phyloP scores from a whole-genome alignment of 1,140 invertebrate species.

The Panagrolaimus sp. region DNA sequence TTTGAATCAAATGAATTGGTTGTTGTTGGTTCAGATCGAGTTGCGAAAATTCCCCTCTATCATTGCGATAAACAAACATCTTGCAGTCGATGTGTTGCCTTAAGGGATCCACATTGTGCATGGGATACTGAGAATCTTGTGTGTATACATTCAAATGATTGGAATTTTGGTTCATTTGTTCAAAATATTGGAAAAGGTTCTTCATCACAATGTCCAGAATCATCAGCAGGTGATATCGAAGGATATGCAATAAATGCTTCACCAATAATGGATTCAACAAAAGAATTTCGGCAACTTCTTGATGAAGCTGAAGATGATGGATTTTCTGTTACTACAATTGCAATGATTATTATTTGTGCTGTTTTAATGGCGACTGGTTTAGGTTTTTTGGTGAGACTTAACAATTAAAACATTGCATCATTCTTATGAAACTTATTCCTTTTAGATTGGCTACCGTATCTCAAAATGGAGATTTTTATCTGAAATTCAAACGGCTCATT shows the following conservation, averaged over 20 bases:
- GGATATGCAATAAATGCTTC: background rate
- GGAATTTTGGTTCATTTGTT: conserved; percentile 17
- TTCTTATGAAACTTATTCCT: background rate
- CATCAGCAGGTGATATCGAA: conserved; percentile 17
- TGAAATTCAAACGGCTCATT: conserved; percentile 25
- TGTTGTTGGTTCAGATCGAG: conserved; percentile 77
- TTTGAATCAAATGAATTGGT: conserved; percentile 75
- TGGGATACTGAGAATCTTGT: conserved; percentile 65
- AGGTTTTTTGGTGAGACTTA: conserved; percentile 40
- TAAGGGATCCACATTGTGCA: conserved; percentile 94
- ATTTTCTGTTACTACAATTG: conserved; percentile 20
- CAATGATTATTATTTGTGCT: conserved; percentile 31
- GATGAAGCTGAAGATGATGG: background rate
- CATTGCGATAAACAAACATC: conserved; percentile 66
- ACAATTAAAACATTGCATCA: no score
- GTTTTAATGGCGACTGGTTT: conserved; percentile 33
- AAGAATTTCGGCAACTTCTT: no score
- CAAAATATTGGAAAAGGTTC: background rate
- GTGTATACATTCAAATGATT: conserved; percentile 29
- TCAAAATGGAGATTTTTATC: conserved; percentile 40
- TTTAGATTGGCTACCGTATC: conserved; percentile 52
- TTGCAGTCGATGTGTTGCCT: conserved; percentile 75
- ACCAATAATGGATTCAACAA: background rate
- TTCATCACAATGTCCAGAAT: conserved; percentile 26
- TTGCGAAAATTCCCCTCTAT: conserved; percentile 77